Evolutionary conservation across 2,888 invertebrate genomes (phyloP), one percentile per base, ranked within the genome.

Genomic region (Eudiplozoon nipponicum): DNA sequence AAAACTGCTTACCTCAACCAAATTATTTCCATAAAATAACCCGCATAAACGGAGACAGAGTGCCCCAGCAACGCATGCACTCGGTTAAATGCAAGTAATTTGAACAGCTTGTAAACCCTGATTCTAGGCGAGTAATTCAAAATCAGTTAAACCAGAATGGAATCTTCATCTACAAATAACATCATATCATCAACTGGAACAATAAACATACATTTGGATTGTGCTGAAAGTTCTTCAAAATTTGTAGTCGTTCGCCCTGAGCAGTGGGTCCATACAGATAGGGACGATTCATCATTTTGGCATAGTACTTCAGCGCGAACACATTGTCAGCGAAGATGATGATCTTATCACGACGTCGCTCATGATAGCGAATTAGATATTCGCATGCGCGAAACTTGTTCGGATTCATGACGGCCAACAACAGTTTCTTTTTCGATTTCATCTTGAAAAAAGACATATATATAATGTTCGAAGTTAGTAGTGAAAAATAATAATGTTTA

Each of bases 271-370:
- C 94, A 62, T 84, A 94, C 55, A 94, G 77, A 54, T 77, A 98
- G 0, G 90, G 90, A 19, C 28, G 81, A 61, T 78, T 76, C 73
- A 98, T 73, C 57, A 75, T 76, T 44, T 78, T 74, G 2, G 94
- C 90, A 61, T 90, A 98, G 57, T 80, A 80, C 49, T 84, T 76
- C 28, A 98, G 60, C 0, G 90, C 90, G 62, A 84, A 98, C 4
- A 98, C 90, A 60, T 94, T 94, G 59, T 94, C 94, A 0, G 86
- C 86, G 62, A 94, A 98, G 1, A 94, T 94, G 47, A 98, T 94
- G 1, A 90, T 84, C 61, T 94, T 94, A 59, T 94, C 94, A 21
- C 84, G 81, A 47, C 94, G 67, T 40, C 74, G 65, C 60, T 98
- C 94, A 57, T 80, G 78, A 53, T 71, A 74, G 44, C 71, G 3